Evolutionary conservation across 2,113 vertebrate genomes (phyloP).

Genomic region (Furnarius figulus): DNA sequence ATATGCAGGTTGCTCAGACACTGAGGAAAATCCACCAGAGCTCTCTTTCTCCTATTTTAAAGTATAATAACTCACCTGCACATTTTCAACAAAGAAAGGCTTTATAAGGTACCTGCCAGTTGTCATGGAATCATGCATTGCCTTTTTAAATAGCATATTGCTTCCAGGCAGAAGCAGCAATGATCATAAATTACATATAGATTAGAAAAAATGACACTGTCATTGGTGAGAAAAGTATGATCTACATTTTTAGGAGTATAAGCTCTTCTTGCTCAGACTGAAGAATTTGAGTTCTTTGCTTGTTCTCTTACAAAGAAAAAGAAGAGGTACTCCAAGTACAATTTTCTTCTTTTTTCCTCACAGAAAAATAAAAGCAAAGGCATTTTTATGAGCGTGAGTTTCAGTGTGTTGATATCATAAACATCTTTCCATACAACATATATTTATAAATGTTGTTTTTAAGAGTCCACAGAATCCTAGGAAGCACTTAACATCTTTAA

Average conservation of each 20-base stretch:
- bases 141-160: background rate
- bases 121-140: constrained; percentile 8
- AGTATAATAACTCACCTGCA: background rate
- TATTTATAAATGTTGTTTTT: background rate
- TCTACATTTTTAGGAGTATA: background rate
- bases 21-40: background rate
- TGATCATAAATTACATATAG: background rate
- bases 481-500: background rate
- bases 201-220: background rate
- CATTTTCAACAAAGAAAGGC: background rate
- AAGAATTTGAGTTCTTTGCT: background rate
- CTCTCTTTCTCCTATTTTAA: background rate
- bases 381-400: background rate
- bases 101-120: background rate
- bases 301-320: background rate
- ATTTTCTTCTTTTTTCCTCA: background rate
- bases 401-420: background rate
- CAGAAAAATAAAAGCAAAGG: background rate
- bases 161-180: background rate
- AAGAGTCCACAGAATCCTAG: background rate
- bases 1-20: background rate
- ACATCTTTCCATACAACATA: background rate
- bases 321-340: background rate
- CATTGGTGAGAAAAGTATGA: background rate
- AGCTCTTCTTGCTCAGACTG: background rate